Base-by-base conservation (phyloP, 2,113 vertebrate genomes). In the Aptenodytes forsteri region DNA sequence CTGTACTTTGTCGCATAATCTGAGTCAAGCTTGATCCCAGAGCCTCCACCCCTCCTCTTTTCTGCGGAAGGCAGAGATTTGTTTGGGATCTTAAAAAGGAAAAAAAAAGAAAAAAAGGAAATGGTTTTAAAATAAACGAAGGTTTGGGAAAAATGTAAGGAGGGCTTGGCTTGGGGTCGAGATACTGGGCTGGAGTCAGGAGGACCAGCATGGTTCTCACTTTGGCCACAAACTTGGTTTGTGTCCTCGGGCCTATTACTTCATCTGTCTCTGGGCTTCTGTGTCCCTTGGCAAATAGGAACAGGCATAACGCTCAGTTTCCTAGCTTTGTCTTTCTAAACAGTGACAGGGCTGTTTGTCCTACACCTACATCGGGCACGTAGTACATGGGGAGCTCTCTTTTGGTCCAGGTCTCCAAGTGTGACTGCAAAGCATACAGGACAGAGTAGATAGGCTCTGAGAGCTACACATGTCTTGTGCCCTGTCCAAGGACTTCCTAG, bases 301-400 rank as follows among this genome's bases (percentile, higher is more conserved):
- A 27, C 30, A 42, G 30, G n/a, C 52, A 78, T 61, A 88, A 38
- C 10, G 2, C 16, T 85, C 16, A 1, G 4, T 59, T 94, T 64
- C 55, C 29, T 32, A 26, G 16, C 55, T 86, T 86, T 89, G 23
- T 70, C 75, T 34, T 55, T 89, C 71, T 75, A 8, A 86, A 58
- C 5, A 72, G 55, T 67, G 42, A 9, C 38, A 59, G 36, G 21
- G 29, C 29, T 91, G 6, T 82, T 91, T 79, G 55, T 56, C 56
- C 46, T 79, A 36, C 0, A 0, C 65, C 16, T 55, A 4, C 70
- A 14, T 0, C 1, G 11, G 27, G 29, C 64, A 36, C 0, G 0
- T 7, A 62, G 44, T n/a, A 21, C 67, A 5, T 12, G 3, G 3
- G 36, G 64, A 92, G 38, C 50, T 86, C 16, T 81, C 11, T 8